Evolutionary conservation across 2,888 invertebrate genomes (phyloP), one percentile per base, ranked within the genome.

Genomic region (Caradrina kadenii): DNA sequence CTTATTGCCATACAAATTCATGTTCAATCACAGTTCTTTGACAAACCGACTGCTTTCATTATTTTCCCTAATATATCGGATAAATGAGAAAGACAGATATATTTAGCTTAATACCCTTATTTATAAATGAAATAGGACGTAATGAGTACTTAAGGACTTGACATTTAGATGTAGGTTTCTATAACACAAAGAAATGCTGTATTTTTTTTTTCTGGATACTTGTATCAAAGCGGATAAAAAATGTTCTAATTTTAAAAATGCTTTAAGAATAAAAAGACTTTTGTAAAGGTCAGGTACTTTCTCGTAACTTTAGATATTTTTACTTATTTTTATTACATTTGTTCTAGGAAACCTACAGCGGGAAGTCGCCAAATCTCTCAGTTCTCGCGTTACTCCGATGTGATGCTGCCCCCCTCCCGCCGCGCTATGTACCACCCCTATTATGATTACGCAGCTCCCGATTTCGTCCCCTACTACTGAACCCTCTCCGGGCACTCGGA

Each of bases 311-410:
- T n/a, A 26, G 15, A 39, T 59, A 31, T 17, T 10, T 22, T 42
- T 48, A 60, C 61, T 53, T 19, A 66, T 58, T 26, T 42, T 48
- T 39, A 39, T 66, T 31, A 42, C 49, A 49, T 66, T 70, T 64
- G 62, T 88, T 87, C 11, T 91, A 94, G 95, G 89, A 95, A 95
- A 84, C 95, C 94, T 0, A 91, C 90, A 63, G 86, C 91, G 3
- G 94, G 94, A 53, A 94, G 94, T 75, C 95, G 95, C 63, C 95
- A 94, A 75, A 89, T 94, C 65, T 93, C 93, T 1, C 95, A 96
- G 83, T 96, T 96, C 92, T 94, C 94, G 1, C 95, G 95, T 84
- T 96, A 96, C 91, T 94, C 96, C 8, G 96, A 95, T 86, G 91
- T 91, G 73, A 93, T 95, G 93, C 83, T 93, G 75, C 95, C 94